These are phyloP conservation scores for Hyalella azteca DNA, from an alignment of 2,888 invertebrate species.

Conservation along the genomic window DNA sequence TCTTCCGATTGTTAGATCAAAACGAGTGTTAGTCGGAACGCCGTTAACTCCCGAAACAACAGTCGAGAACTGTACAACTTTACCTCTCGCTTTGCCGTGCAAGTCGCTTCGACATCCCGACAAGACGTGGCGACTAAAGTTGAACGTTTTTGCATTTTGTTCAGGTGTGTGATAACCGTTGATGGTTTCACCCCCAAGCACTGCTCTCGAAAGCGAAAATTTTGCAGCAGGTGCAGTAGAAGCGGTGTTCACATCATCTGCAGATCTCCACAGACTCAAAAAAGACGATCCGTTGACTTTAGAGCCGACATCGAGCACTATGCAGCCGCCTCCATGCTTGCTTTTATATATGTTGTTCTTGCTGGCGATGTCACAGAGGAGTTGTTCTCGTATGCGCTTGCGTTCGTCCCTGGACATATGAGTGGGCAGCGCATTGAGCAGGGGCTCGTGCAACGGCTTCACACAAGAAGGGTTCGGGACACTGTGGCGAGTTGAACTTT, in stretches of 20 bases:
- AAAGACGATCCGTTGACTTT: slow-evolving; percentile 1
- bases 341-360: slow-evolving; percentile 15
- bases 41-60: too few species aligned
- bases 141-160: not conserved
- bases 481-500: not conserved
- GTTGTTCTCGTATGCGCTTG: not conserved
- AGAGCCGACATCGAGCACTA: slow-evolving; percentile 3
- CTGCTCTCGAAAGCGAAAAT: not conserved
- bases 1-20: too few species aligned
- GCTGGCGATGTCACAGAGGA: not conserved
- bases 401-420: not conserved
- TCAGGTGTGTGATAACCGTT: too few species aligned
- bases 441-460: slow-evolving; percentile 25
- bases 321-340: slow-evolving; percentile 28
- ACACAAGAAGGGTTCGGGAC: not conserved
- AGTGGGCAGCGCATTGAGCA: slow-evolving; percentile 5
- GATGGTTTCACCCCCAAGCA: too few species aligned
- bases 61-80: too few species aligned
- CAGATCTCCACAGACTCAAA: slow-evolving; percentile 24
- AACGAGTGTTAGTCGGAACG: not conserved
- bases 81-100: not conserved
- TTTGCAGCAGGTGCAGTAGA: not conserved
- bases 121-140: not conserved
- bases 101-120: not conserved
- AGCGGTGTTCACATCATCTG: not conserved